Percentiles rank a stretch among this genome's conserved stretches.
Conservation (phyloP, 2,888 invertebrate genomes). For the Philaethria dido region DNA sequence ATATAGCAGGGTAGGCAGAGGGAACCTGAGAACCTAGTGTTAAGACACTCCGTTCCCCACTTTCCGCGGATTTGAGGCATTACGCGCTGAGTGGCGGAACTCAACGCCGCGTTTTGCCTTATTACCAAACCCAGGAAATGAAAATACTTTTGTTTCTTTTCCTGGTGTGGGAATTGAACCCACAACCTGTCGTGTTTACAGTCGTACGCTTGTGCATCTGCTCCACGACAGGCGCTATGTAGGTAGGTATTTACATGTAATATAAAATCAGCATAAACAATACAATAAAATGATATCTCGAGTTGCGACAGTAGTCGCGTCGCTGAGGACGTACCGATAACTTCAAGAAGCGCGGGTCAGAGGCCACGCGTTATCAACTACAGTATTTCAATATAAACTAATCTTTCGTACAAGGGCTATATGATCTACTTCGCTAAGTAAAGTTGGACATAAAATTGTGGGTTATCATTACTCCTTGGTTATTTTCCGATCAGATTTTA, state of each 20-base stretch:
- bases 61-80: too few species aligned
- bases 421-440: background rate
- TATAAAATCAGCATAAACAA: slow-evolving; percentile 24
- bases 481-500: slow-evolving; percentile 74
- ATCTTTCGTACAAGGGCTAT: background rate
- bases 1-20: too few species aligned
- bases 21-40: too few species aligned
- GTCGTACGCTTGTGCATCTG: too few species aligned
- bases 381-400: background rate
- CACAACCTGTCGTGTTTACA: too few species aligned
- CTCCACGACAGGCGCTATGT: too few species aligned
- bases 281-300: slow-evolving; percentile 23
- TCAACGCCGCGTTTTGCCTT: too few species aligned
- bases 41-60: too few species aligned
- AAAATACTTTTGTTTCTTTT: too few species aligned
- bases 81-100: too few species aligned
- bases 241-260: background rate
- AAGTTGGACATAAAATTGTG: slow-evolving; percentile 20
- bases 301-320: slow-evolving; percentile 29
- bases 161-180: too few species aligned
- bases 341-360: slow-evolving; percentile 51
- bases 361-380: slow-evolving; percentile 57
- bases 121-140: too few species aligned
- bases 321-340: slow-evolving; percentile 36
- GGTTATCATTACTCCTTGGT: slow-evolving; percentile 64